These are phyloP conservation scores for Nematostella vectensis DNA, from an alignment of 92 coral and sea anemone species.

Conservation along the genomic window DNA sequence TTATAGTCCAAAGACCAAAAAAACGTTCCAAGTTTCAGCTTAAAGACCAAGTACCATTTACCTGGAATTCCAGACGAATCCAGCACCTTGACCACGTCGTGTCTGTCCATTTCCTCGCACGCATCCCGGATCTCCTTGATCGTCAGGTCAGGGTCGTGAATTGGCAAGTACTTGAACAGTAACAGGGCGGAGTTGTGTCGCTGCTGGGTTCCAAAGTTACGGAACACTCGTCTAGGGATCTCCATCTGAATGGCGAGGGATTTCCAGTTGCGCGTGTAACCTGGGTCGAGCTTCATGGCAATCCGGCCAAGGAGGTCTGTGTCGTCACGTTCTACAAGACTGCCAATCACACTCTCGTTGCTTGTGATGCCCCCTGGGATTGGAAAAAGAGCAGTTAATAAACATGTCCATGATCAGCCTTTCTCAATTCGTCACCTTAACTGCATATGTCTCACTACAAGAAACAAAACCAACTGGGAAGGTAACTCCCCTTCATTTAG, in stretches of 20 bases:
- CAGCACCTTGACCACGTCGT: slow-evolving; percentile 51
- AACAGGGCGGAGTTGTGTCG: slow-evolving; percentile 54
- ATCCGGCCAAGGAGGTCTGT: slow-evolving; percentile 53
- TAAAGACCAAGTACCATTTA: too few relatives aligned
- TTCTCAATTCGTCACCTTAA: too few relatives aligned
- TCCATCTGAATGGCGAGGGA: slow-evolving; percentile 51
- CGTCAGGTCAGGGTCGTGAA: slow-evolving; percentile 68
- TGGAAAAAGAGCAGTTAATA: background rate
- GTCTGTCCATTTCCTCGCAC: slow-evolving; percentile 28
- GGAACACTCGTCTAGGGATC: slow-evolving; percentile 61
- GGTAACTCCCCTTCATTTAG: too few relatives aligned
- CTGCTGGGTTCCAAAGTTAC: slow-evolving; percentile 66
- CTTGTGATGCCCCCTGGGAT: slow-evolving; percentile 47
- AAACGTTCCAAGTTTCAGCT: too few relatives aligned
- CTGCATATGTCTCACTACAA: too few relatives aligned
- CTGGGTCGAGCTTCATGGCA: slow-evolving; percentile 57
- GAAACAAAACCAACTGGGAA: too few relatives aligned
- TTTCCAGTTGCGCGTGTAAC: slow-evolving; percentile 49
- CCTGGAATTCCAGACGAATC: slow-evolving; percentile 77
- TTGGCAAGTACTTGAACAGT: slow-evolving; percentile 71
- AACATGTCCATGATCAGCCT: background rate
- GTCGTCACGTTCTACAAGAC: slow-evolving; percentile 61
- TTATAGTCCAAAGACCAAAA: too few relatives aligned
- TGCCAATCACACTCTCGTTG: slow-evolving; percentile 53
- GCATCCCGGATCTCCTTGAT: slow-evolving; percentile 48